Evolutionary conservation across 2,797 vertebrate species (phyloP).

Genomic region (Chromis chromis): DNA sequence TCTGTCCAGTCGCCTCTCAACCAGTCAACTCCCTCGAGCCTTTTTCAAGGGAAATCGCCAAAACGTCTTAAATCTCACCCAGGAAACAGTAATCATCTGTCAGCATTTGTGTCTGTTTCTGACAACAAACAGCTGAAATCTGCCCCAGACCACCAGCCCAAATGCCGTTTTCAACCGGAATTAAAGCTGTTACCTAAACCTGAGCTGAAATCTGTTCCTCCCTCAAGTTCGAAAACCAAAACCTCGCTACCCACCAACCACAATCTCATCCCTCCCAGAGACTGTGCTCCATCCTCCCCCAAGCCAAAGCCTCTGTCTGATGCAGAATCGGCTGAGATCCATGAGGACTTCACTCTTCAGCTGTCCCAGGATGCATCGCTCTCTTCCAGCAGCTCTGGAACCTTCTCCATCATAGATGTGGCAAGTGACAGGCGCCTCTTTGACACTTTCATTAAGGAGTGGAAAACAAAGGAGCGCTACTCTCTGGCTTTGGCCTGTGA

Average conservation of each 20-base stretch:
- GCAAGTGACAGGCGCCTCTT: constrained; percentile 91
- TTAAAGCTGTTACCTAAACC: constrained; percentile 9
- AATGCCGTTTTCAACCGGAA: constrained; percentile 25
- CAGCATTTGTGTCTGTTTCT: background rate
- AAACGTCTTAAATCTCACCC: constrained; percentile 26
- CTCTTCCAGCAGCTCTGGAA: constrained; percentile 81
- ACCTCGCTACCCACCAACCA: background rate
- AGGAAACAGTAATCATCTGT: background rate
- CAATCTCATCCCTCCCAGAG: background rate
- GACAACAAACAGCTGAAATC: constrained; percentile 12
- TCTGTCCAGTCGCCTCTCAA: constrained; percentile 72
- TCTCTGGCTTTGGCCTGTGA: constrained; percentile 92
- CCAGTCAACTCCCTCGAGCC: constrained; percentile 53
- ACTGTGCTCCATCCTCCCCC: background rate
- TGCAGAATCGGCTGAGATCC: constrained; percentile 66
- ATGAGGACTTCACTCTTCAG: constrained; percentile 84
- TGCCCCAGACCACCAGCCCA: constrained; percentile 5
- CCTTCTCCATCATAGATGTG: constrained; percentile 93
- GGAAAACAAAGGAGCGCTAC: constrained; percentile 89
- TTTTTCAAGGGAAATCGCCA: constrained; percentile 18
- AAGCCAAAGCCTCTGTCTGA: constrained; percentile 26
- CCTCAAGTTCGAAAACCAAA: constrained; percentile 23
- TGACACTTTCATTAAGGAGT: constrained; percentile 91
- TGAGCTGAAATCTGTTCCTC: constrained; percentile 14
- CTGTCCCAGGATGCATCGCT: constrained; percentile 85